Evolutionary conservation across 2,888 invertebrate species (phyloP), one percentile per base, ranked within the genome.

Genomic region (Hypomecis atomaria): DNA sequence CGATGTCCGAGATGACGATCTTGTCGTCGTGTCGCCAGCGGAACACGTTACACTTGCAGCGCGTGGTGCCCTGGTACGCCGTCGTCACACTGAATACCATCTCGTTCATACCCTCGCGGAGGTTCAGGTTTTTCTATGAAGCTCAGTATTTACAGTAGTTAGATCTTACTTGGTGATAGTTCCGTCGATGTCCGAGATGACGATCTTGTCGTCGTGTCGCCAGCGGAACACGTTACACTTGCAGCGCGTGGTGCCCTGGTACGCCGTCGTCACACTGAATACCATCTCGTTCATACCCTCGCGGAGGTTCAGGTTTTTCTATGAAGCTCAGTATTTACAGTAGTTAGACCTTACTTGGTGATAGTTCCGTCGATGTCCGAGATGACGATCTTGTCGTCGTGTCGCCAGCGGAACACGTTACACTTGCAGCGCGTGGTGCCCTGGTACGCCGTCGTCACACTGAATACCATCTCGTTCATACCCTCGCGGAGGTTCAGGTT

Each of bases 331-430:
- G n/a, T n/a, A n/a, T n/a, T n/a, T n/a, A n/a, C n/a, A n/a, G n/a
- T n/a, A 36, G 9, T 6, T 8, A 40, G 34, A 34, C 3, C 59
- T 37, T 40, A 97, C 95, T 98, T 99, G 60, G 99, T 99, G 74
- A 99, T 99, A 36, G 99, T 99, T 38, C 99, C 99, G 90, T 99
- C 99, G 83, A 99, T 99, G 87, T 99, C 99, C 0, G 99, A 99
- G 76, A 99, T 98, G 69, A 99, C 98, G 73, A 99, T 96, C 90
- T 98, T 98, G 88, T 99, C 99, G 86, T 98, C 97, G 94, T 97
- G 96, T 74, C 97, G 96, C 99, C 99, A 99, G 75, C 98, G 96
- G 94, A 98, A 99, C 76, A 99, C 96, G 87, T 98, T 97, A 84
- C 99, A 99, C 82, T 97, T 97, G 93, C 99, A 99, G 68, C 97